Conservation (phyloP, 2,797 vertebrate genomes). For the Poeciliopsis presidionis region DNA sequence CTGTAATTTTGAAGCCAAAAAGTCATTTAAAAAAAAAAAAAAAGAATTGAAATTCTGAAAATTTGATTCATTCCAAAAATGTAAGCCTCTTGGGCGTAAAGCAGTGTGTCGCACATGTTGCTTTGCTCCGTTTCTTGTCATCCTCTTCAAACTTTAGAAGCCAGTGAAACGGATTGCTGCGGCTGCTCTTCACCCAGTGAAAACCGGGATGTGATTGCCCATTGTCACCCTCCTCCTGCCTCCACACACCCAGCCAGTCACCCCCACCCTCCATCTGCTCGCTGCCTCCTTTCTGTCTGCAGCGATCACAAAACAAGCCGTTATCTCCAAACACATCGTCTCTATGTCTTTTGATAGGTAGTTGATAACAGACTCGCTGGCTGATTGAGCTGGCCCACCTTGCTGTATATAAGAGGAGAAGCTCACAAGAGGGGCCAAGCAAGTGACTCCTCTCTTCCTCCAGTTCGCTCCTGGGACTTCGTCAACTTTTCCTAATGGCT, state of each 20-base stretch:
- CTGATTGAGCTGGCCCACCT: slow-evolving; percentile 72
- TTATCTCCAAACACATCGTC: slow-evolving; percentile 83
- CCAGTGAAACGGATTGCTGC: slow-evolving; percentile 4
- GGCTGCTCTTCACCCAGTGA: slow-evolving; percentile 23
- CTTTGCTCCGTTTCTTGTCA: background rate
- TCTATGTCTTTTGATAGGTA: slow-evolving; percentile 81
- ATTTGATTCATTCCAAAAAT: background rate
- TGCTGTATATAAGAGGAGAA: slow-evolving; percentile 76
- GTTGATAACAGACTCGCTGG: slow-evolving; percentile 80
- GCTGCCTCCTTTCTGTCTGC: slow-evolving; percentile 68
- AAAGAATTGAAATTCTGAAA: background rate
- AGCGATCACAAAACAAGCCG: slow-evolving; percentile 75
- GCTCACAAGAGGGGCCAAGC: slow-evolving; percentile 30
- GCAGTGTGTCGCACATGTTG: background rate
- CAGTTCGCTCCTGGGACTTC: slow-evolving; percentile 23
- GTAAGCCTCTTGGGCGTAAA: background rate
- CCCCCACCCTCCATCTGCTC: slow-evolving; percentile 47
- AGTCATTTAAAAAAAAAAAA: background rate
- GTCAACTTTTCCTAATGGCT: slow-evolving; percentile 53
- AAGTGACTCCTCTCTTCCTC: background rate
- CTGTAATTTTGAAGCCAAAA: background rate
- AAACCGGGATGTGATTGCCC: slow-evolving; percentile 58
- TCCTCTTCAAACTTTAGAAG: background rate
- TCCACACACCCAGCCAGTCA: background rate
- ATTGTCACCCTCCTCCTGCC: slow-evolving; percentile 37